Conservation (phyloP, 35 echinoderm and acorn worm genomes). For the Anneissia japonica region DNA sequence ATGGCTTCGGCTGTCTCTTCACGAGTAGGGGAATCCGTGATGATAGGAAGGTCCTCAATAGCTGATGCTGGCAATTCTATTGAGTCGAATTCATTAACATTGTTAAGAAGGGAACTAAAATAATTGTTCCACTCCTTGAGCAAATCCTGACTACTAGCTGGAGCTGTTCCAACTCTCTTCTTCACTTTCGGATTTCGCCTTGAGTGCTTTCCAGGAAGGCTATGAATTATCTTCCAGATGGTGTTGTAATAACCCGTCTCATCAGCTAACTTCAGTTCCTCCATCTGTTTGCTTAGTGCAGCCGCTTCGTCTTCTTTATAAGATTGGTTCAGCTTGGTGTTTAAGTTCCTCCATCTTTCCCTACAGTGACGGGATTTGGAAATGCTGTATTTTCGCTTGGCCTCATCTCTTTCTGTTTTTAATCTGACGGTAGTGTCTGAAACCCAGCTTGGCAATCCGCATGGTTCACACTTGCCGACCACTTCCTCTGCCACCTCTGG, state of each 20-base stretch:
- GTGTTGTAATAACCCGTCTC: slow-evolving; percentile 19
- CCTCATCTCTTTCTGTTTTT: slow-evolving; percentile 3
- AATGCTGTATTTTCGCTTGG: background rate
- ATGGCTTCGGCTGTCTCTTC: slow-evolving; percentile 16
- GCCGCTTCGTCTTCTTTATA: slow-evolving; percentile 20
- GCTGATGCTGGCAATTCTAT: background rate
- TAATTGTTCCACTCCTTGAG: slow-evolving; percentile 4
- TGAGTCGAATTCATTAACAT: background rate
- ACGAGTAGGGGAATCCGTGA: slow-evolving; percentile 9
- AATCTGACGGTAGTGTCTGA: slow-evolving; percentile 6
- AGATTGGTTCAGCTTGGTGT: background rate
- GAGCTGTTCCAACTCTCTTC: slow-evolving; percentile 1
- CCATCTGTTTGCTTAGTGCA: slow-evolving; percentile 20
- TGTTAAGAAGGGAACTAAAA: background rate
- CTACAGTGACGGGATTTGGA: slow-evolving; percentile 1
- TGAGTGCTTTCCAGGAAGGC: slow-evolving; percentile 1
- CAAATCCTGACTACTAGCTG: background rate
- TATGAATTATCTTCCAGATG: slow-evolving; percentile 29
- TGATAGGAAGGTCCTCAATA: slow-evolving; percentile 7
- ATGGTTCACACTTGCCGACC: background rate
- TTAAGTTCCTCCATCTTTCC: slow-evolving; percentile 21
- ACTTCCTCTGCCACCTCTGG: slow-evolving; percentile 5
- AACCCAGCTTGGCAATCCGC: slow-evolving; percentile 19
- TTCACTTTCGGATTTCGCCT: slow-evolving; percentile 26
- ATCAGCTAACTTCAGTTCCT: slow-evolving; percentile 9